phyloP scores from a whole-genome alignment of 92 coral and sea anemone genomes.

The Desmophyllum pertusum region DNA sequence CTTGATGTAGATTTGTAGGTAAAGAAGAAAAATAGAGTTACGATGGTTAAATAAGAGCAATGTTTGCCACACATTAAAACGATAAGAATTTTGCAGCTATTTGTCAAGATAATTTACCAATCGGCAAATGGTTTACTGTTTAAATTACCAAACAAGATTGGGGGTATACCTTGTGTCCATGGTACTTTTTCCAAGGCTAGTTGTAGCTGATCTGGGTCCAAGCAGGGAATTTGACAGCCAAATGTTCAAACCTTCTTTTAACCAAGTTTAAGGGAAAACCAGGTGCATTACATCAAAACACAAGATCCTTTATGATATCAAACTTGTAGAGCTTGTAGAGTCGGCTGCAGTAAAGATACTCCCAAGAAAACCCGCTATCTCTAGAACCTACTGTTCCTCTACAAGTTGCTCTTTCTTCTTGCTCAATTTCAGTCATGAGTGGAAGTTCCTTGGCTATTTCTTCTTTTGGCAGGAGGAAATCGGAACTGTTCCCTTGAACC shows the following conservation, averaged over 20 bases:
- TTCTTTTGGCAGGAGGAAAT: slow-evolving; percentile 60
- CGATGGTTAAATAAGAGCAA: background rate
- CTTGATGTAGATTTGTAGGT: background rate
- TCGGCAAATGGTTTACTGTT: background rate
- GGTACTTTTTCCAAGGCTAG: slow-evolving; percentile 30
- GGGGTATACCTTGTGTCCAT: slow-evolving; percentile 39
- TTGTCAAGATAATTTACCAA: background rate
- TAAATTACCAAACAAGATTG: background rate
- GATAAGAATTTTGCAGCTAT: too few relatives aligned
- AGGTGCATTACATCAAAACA: slow-evolving; percentile 63
- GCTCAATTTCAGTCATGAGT: slow-evolving; percentile 42
- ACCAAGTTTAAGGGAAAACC: slow-evolving; percentile 35
- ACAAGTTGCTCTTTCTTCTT: slow-evolving; percentile 54
- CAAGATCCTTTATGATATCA: slow-evolving; percentile 39
- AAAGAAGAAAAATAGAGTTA: background rate
- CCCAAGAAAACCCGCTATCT: slow-evolving; percentile 61
- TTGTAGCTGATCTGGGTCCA: slow-evolving; percentile 31
- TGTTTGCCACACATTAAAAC: too few relatives aligned
- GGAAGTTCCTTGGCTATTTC: slow-evolving; percentile 47
- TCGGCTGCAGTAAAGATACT: slow-evolving; percentile 49
- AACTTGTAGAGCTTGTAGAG: slow-evolving; percentile 52
- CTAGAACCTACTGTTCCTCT: slow-evolving; percentile 30
- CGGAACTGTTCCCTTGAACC: slow-evolving; percentile 46
- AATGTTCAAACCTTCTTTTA: slow-evolving; percentile 31
- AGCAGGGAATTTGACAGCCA: slow-evolving; percentile 29